Evolutionary conservation across 2,888 invertebrate genomes (phyloP).

Genomic region (Caenorhabditis doughertyi): DNA sequence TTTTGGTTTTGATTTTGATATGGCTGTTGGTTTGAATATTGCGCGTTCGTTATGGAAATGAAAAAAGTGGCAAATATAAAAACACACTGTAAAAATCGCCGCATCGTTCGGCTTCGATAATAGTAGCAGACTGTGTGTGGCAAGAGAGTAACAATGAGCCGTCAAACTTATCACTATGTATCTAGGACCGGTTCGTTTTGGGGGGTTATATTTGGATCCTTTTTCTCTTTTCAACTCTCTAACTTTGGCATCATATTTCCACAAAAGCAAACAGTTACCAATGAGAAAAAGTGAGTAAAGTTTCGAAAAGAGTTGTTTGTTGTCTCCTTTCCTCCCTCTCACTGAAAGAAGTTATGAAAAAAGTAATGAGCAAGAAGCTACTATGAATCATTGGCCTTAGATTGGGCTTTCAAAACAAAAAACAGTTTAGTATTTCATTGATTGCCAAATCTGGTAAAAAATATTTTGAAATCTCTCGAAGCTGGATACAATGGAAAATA

Average conservation of each 20-base stretch:
- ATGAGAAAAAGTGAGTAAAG: conserved; percentile 5
- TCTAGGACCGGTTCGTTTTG: conserved; percentile 32
- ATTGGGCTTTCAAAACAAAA: too few species aligned
- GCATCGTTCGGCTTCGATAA: conserved; percentile 8
- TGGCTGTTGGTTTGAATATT: background rate
- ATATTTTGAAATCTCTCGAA: too few species aligned
- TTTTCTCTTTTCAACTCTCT: background rate
- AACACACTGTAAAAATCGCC: too few species aligned
- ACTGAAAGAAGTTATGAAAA: background rate
- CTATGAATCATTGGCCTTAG: conserved; percentile 49
- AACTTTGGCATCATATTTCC: conserved; percentile 40
- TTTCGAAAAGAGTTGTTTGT: background rate
- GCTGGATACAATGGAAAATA: too few species aligned
- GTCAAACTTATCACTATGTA: conserved; percentile 37
- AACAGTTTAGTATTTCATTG: too few species aligned
- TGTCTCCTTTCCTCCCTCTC: background rate
- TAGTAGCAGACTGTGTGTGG: background rate
- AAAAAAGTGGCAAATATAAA: conserved; percentile 1
- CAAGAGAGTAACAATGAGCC: background rate
- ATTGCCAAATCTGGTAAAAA: too few species aligned
- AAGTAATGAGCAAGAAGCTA: conserved; percentile 10
- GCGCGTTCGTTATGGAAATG: background rate
- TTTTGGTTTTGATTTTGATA: conserved; percentile 12
- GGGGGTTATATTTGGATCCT: conserved; percentile 53
- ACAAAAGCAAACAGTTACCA: conserved; percentile 23